Conservation (phyloP, 2,113 vertebrate genomes). For the Pseudopipra pipra region DNA sequence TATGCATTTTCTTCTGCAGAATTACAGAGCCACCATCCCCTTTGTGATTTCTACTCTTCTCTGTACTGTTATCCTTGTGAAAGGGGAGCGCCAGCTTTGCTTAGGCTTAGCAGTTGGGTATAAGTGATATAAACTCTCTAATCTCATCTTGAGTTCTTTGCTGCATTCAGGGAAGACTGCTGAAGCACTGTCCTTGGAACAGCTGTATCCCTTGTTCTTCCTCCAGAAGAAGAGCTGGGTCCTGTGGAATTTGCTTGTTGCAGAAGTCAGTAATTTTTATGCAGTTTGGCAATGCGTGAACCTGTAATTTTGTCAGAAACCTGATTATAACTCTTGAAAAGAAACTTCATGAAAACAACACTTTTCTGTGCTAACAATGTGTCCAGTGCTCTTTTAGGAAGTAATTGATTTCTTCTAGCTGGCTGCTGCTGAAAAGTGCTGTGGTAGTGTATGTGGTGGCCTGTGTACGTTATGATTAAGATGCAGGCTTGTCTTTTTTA, state of each 20-base stretch:
- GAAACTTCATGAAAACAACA: background rate
- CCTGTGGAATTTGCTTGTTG: background rate
- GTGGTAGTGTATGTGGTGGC: background rate
- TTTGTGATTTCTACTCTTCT: background rate
- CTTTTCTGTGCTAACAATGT: background rate
- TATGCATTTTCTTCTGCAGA: background rate
- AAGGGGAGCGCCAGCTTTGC: background rate
- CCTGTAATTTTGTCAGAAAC: background rate
- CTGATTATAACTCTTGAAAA: background rate
- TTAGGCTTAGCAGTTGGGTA: background rate
- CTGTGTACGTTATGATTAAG: background rate
- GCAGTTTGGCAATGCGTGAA: background rate
- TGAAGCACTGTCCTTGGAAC: background rate
- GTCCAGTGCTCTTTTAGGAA: background rate
- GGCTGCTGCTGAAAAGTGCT: background rate
- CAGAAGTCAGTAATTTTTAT: background rate
- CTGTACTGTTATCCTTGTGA: background rate
- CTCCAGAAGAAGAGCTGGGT: background rate
- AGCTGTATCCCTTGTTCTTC: background rate
- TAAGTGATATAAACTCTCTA: background rate
- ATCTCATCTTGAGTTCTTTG: background rate
- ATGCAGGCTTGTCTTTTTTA: background rate
- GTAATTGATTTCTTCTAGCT: background rate
- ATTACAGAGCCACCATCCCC: background rate
- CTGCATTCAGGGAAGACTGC: background rate